Conservation (phyloP, 2,113 vertebrate species). For the Zosterops pallidus region DNA sequence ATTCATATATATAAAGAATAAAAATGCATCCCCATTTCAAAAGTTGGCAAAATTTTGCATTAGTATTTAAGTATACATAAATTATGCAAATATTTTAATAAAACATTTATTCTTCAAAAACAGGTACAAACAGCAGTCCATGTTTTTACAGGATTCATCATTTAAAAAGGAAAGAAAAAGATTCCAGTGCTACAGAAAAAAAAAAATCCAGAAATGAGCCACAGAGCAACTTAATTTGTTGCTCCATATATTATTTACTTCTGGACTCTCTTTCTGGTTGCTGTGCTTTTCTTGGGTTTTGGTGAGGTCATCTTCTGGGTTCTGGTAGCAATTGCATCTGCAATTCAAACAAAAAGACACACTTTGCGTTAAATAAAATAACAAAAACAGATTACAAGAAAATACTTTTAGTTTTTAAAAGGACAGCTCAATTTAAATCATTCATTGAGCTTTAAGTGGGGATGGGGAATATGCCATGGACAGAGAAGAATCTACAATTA, state of each 20-base stretch:
- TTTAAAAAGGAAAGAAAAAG: constrained; percentile 22
- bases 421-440: background rate
- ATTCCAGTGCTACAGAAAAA: background rate
- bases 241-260: constrained; percentile 58
- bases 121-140: constrained; percentile 36
- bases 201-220: background rate
- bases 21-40: constrained; percentile 16
- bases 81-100: constrained; percentile 58
- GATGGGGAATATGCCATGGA: fast-evolving
- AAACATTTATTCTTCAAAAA: constrained; percentile 58
- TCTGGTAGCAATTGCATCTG: constrained; percentile 31
- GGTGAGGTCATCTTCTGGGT: constrained; percentile 6
- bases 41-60: constrained; percentile 25
- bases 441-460: background rate
- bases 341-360: background rate
- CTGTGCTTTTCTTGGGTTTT: constrained; percentile 37
- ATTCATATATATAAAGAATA: background rate
- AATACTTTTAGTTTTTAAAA: background rate
- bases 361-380: background rate
- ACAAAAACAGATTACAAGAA: background rate
- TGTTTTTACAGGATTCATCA: constrained; percentile 19
- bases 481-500: background rate
- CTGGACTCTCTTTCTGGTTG: constrained; percentile 63
- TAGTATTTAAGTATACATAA: constrained; percentile 10
- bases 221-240: background rate